These are phyloP conservation scores for Branchipolynoe longqiensis DNA, from an alignment of 2,888 invertebrate genomes.

Conservation along the genomic window DNA sequence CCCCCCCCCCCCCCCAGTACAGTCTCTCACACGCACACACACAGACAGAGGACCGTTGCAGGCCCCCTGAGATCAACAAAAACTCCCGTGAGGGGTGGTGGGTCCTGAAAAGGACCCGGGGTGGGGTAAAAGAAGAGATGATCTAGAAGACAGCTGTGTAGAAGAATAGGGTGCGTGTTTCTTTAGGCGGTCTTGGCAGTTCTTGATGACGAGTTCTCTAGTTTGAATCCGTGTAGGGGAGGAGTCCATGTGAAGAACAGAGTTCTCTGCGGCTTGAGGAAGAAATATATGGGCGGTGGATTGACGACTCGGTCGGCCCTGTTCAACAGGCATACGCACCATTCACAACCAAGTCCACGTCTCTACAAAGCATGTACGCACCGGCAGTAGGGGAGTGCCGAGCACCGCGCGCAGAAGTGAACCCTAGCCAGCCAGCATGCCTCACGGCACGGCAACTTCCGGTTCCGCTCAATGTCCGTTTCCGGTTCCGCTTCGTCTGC, in stretches of 20 bases:
- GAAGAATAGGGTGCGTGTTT: background rate
- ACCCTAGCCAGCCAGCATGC: background rate
- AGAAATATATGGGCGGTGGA: slow-evolving; percentile 29
- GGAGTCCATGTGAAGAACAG: slow-evolving; percentile 54
- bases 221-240: slow-evolving; percentile 7
- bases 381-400: background rate
- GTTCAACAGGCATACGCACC: slow-evolving; percentile 35
- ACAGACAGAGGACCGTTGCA: too few relatives aligned
- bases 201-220: slow-evolving; percentile 52
- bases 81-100: slow-evolving; percentile 70
- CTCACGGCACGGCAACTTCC: background rate
- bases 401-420: background rate
- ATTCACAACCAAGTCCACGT: slow-evolving; percentile 32
- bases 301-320: slow-evolving; percentile 39
- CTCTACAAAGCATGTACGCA: slow-evolving; percentile 22
- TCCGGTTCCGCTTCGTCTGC: too few relatives aligned
- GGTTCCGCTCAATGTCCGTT: background rate
- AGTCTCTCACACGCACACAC: too few relatives aligned
- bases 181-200: slow-evolving; percentile 58
- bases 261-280: slow-evolving; percentile 21
- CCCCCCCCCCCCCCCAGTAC: too few relatives aligned
- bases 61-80: too few relatives aligned
- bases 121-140: slow-evolving; percentile 29
- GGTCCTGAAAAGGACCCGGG: slow-evolving; percentile 78
- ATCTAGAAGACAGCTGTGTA: slow-evolving; percentile 22